These are phyloP conservation scores for Chondrosia reniformis DNA, from an alignment of 37 sponge, comb jelly and placozoan genomes.

Conservation along the genomic window DNA sequence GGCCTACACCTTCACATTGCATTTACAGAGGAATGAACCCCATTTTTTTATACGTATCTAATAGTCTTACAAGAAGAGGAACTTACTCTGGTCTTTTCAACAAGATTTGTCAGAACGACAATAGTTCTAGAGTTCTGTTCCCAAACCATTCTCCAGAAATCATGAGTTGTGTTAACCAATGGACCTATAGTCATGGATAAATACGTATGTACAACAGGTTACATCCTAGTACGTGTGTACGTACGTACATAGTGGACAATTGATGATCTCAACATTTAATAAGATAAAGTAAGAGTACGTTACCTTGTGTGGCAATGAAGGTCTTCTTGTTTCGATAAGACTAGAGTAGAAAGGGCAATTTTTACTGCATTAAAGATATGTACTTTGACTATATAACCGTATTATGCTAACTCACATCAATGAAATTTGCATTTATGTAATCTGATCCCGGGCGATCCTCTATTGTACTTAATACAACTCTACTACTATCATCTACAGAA, in stretches of 20 bases:
- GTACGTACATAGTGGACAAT: neutral
- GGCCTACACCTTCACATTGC: too few species aligned
- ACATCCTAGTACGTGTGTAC: neutral
- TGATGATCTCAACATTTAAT: neutral
- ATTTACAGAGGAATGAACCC: too few species aligned
- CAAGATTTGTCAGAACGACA: slow-evolving; percentile 74
- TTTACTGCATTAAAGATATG: too few species aligned
- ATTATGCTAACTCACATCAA: neutral
- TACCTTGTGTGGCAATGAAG: slow-evolving; percentile 66
- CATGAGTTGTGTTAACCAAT: slow-evolving; percentile 51
- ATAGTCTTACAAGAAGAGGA: too few species aligned
- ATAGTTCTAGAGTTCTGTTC: slow-evolving; percentile 54
- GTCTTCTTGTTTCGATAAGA: slow-evolving; percentile 35
- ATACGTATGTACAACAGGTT: neutral
- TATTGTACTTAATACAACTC: neutral
- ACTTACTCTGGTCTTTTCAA: slow-evolving; percentile 71
- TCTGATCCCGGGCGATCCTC: neutral
- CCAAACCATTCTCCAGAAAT: slow-evolving; percentile 86
- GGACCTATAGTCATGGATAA: slow-evolving; percentile 25
- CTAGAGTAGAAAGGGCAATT: slow-evolving; percentile 24
- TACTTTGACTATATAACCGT: neutral
- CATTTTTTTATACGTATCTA: too few species aligned
- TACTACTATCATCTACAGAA: slow-evolving; percentile 40
- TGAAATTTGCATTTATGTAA: neutral
- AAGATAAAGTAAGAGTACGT: too few species aligned